Evolutionary conservation across 2,113 vertebrate genomes (phyloP).

Genomic region (Scophthalmus maximus): DNA sequence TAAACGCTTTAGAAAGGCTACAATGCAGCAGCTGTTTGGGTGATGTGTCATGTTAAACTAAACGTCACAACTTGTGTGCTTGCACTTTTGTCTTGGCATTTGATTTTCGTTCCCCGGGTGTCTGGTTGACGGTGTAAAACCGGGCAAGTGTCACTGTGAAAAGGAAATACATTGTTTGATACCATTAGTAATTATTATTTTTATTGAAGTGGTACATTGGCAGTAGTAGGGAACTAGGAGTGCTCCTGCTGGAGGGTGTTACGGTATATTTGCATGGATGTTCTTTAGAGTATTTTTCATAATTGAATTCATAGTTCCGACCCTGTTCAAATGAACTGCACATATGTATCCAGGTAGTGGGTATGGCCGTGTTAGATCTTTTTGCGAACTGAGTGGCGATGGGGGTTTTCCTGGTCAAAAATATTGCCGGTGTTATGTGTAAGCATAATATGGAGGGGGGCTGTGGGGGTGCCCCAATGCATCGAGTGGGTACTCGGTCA

Average conservation of each 20-base stretch:
- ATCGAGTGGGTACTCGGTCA: slow-evolving; percentile 22
- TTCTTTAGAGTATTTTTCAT: background rate
- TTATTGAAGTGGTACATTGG: background rate
- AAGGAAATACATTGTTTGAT: too few relatives aligned
- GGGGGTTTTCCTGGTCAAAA: background rate
- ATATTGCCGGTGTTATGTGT: background rate
- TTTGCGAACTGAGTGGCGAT: too few relatives aligned
- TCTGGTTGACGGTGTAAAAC: too few relatives aligned
- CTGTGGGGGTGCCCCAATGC: slow-evolving; percentile 11
- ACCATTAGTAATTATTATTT: background rate
- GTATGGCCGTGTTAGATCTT: too few relatives aligned
- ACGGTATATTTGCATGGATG: background rate
- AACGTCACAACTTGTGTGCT: too few relatives aligned
- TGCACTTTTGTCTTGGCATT: too few relatives aligned
- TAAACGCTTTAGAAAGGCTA: too few relatives aligned
- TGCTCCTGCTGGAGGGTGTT: background rate
- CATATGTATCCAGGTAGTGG: background rate
- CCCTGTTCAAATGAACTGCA: background rate
- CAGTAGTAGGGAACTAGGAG: background rate
- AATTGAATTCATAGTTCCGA: background rate
- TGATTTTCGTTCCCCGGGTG: too few relatives aligned
- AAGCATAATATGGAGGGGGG: background rate
- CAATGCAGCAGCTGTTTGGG: too few relatives aligned
- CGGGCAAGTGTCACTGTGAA: too few relatives aligned
- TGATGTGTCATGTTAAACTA: too few relatives aligned